phyloP scores from a whole-genome alignment of 2,113 vertebrate genomes.

The Aplodontia rufa region DNA sequence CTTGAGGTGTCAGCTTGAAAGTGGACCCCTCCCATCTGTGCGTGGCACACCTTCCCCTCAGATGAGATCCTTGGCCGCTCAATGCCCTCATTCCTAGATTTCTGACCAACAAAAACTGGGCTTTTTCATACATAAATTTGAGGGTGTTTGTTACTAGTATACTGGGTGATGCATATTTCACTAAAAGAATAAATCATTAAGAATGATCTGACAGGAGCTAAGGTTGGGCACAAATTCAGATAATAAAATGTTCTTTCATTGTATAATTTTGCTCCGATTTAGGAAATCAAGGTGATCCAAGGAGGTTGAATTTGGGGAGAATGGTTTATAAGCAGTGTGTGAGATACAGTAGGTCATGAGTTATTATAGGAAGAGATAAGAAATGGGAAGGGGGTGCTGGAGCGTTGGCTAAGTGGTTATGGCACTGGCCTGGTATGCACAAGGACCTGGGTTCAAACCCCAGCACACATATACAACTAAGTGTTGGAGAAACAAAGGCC shows the following conservation, averaged over 20 bases:
- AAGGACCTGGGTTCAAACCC: too few relatives aligned
- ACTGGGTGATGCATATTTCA: not conserved
- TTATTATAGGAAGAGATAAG: not conserved
- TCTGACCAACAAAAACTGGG: not conserved
- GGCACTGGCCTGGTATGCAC: too few relatives aligned
- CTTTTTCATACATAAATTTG: not conserved
- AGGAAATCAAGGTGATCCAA: not conserved
- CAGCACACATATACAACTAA: too few relatives aligned
- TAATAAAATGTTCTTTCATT: not conserved
- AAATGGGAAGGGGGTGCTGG: not conserved
- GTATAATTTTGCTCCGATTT: not conserved
- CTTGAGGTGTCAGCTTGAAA: rapidly evolving
- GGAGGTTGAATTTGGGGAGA: not conserved
- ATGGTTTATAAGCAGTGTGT: not conserved
- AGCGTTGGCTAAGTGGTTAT: too few relatives aligned
- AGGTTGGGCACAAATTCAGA: not conserved
- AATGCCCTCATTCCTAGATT: not conserved
- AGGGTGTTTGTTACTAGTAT: not conserved
- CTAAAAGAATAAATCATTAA: not conserved
- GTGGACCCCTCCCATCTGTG: too few relatives aligned
- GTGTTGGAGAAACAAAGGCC: too few relatives aligned
- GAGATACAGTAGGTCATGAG: not conserved
- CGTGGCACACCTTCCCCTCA: not conserved
- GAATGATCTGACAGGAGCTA: not conserved
- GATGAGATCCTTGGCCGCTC: not conserved